Conservation (phyloP, 1,140 invertebrate species). For the Heliothis subflexa region DNA sequence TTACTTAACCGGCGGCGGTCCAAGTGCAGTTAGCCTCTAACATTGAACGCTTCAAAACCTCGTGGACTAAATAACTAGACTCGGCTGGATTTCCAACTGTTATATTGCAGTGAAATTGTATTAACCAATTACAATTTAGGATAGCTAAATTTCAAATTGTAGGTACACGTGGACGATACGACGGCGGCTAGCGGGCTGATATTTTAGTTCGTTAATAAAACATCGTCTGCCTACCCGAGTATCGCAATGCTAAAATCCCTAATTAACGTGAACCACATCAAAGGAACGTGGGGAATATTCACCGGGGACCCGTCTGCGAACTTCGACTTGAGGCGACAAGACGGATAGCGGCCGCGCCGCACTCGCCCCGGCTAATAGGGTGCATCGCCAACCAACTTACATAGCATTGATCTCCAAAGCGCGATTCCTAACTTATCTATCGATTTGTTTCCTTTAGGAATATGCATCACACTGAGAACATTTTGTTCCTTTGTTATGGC, state of each 20-base stretch:
- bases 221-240: conserved; percentile 44
- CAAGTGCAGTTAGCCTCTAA: conserved; percentile 68
- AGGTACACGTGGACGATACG: background rate
- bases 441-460: conserved; percentile 27
- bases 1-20: conserved; percentile 65
- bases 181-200: conserved; percentile 2
- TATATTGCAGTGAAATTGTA: background rate
- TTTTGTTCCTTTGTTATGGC: background rate
- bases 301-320: conserved; percentile 67
- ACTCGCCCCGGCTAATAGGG: conserved; percentile 39
- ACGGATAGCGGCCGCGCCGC: conserved; percentile 53
- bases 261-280: conserved; percentile 58
- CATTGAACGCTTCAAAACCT: conserved; percentile 58
- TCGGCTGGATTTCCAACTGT: background rate
- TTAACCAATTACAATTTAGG: background rate
- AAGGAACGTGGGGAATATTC: conserved; percentile 50
- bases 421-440: conserved; percentile 24
- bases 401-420: conserved; percentile 12
- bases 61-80: conserved; percentile 17
- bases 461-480: background rate
- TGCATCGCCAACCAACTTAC: conserved; percentile 52
- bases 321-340: conserved; percentile 65
- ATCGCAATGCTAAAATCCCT: conserved; percentile 52
- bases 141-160: background rate
- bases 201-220: conserved; percentile 55